Evolutionary conservation across 2,113 vertebrate genomes (phyloP).

Genomic region (Ascaphus truei): DNA sequence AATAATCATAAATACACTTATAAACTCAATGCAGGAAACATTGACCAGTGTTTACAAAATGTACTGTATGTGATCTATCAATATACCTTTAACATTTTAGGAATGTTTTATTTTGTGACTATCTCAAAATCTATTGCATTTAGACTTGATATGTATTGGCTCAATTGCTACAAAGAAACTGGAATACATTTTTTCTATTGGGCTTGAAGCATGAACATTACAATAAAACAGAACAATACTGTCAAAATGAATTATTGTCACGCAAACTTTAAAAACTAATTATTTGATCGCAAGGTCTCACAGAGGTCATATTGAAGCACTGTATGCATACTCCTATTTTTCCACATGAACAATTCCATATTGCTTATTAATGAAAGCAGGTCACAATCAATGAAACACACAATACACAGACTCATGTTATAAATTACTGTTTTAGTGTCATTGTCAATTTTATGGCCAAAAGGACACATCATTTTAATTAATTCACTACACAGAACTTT

Average conservation of each 20-base stretch:
- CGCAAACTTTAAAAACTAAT: not conserved
- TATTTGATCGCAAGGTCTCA: not conserved
- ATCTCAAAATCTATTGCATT: not conserved
- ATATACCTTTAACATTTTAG: not conserved
- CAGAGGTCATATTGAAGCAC: not conserved
- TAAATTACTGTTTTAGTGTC: no score
- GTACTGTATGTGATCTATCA: not conserved
- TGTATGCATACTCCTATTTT: not conserved
- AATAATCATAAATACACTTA: no score
- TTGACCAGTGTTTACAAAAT: not conserved
- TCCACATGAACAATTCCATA: not conserved
- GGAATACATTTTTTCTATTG: not conserved
- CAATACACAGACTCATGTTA: no score
- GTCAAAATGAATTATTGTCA: not conserved
- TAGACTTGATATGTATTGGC: not conserved
- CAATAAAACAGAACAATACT: not conserved
- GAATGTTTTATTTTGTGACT: not conserved
- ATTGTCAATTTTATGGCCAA: no score
- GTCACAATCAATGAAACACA: not conserved
- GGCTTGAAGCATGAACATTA: not conserved
- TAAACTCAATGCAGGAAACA: no score
- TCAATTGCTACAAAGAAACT: not conserved
- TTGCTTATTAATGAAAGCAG: not conserved
- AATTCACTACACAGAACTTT: no score
- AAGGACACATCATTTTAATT: no score